Conservation (phyloP, 2,888 invertebrate genomes). For the Hemaris fuciformis region DNA sequence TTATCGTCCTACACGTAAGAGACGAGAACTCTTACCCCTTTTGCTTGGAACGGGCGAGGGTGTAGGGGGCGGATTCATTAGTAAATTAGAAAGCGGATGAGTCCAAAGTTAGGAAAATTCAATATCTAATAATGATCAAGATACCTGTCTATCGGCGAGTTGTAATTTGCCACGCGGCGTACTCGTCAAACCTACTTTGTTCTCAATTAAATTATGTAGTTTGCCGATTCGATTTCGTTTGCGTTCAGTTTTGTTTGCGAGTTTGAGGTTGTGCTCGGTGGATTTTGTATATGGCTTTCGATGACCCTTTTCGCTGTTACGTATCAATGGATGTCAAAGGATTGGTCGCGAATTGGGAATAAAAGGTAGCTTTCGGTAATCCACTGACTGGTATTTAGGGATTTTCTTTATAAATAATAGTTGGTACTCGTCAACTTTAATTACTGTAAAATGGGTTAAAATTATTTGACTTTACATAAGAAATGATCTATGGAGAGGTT, state of each 20-base stretch:
- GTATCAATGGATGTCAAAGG: conserved; percentile 4
- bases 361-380: background rate
- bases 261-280: conserved; percentile 48
- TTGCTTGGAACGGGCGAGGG: conserved; percentile 38
- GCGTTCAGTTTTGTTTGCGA: conserved; percentile 47
- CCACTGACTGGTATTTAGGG: background rate
- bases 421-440: no score
- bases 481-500: no score
- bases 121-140: conserved; percentile 81
- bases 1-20: conserved; percentile 79
- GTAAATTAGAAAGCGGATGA: conserved; percentile 82
- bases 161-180: conserved; percentile 32
- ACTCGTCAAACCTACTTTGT: conserved; percentile 76
- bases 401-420: no score
- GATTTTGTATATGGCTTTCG: conserved; percentile 38
- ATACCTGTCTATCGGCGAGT: conserved; percentile 69
- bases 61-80: conserved; percentile 81
- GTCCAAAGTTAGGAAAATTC: conserved; percentile 82
- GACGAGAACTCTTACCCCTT: conserved; percentile 80
- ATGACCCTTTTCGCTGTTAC: conserved; percentile 7
- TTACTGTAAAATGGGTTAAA: no score
- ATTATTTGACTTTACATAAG: no score
- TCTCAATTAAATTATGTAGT: conserved; percentile 77
- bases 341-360: background rate
- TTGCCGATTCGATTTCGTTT: conserved; percentile 68